These are phyloP conservation scores for Poecilia velifera DNA, from an alignment of 2,797 vertebrate species.

Conservation along the genomic window DNA sequence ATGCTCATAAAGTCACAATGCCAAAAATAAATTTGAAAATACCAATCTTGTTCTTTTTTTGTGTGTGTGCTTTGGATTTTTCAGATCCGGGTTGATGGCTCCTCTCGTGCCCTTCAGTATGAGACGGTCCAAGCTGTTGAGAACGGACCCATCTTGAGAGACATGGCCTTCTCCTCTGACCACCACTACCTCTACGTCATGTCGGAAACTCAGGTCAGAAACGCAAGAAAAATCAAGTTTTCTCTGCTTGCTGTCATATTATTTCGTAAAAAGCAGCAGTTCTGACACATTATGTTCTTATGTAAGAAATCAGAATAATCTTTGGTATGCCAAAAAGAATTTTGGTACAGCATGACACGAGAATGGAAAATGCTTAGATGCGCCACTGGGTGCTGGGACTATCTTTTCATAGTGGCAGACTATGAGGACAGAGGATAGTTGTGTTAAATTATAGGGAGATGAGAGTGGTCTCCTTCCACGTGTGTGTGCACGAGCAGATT, in stretches of 20 bases:
- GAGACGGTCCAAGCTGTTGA: conserved; percentile 94
- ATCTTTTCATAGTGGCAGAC: conserved; percentile 51
- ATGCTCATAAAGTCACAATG: background rate
- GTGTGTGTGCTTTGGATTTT: conserved; percentile 23
- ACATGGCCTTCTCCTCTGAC: conserved; percentile 96
- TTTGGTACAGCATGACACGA: conserved; percentile 44
- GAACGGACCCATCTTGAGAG: conserved; percentile 87
- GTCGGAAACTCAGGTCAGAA: conserved; percentile 93
- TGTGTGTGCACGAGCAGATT: conserved; percentile 25
- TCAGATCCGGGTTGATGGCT: conserved; percentile 94
- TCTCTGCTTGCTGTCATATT: conserved; percentile 13
- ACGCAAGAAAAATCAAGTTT: conserved; percentile 4
- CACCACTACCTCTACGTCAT: conserved; percentile 94
- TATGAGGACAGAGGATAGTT: conserved; percentile 52
- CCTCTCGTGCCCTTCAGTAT: conserved; percentile 88
- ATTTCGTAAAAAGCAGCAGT: conserved; percentile 44
- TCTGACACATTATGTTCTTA: conserved; percentile 38
- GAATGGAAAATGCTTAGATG: conserved; percentile 44
- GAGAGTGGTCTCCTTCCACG: conserved; percentile 24
- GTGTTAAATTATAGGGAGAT: conserved; percentile 59
- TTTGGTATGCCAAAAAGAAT: conserved; percentile 34
- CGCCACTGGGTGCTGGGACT: conserved; percentile 38
- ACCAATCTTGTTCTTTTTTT: background rate
- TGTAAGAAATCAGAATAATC: conserved; percentile 49
- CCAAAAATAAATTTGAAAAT: background rate